Evolutionary conservation across 1,140 invertebrate species (phyloP), one percentile per base, ranked within the genome.

Genomic region (Dysdera silvatica): DNA sequence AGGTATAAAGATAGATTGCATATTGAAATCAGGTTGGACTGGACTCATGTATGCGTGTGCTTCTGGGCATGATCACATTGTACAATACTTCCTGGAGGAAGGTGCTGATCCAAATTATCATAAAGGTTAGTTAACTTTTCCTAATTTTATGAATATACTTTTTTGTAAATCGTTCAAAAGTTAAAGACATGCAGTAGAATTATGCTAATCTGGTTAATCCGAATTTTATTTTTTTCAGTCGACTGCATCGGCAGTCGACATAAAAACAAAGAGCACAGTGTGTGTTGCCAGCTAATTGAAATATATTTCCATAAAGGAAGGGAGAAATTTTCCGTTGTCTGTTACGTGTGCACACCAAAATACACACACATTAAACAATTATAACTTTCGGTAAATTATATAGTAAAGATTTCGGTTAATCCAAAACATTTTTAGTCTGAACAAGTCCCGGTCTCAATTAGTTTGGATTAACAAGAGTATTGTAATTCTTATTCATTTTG

Each of bases 21-120:
- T 74, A 10, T 64, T 80, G 8, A 74, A 73, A 49, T 66, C 71
- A 49, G 77, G 77, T 1, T 81, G 80, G 80, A 77, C 77, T 6
- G 74, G 75, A 7, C 66, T 81, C 23, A 79, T 81, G 79, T 80
- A 78, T 72, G 77, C 80, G 43, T 73, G 74, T 28, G 77, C 72
- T 54, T 69, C 68, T 58, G 78, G 73, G 0, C 71, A 76, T 62
- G 58, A 65, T 10, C 70, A 75, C 7, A 68, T 79, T 41, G 76
- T 80, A 1, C 52, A 74, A 32, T 71, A 73, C 32, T 66, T 81
- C 16, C 66, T 82, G 5, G 67, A 77, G 7, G 71, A 73, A 12
- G 75, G 76, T 40, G 78, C 79, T 10, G 69, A 80, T 68, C 71
- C 76, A 12, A 78, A 79, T 59, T 76, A 74, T 69, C 74, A 80